Conservation (phyloP, 1,140 invertebrate genomes). For the Formica exsecta region DNA sequence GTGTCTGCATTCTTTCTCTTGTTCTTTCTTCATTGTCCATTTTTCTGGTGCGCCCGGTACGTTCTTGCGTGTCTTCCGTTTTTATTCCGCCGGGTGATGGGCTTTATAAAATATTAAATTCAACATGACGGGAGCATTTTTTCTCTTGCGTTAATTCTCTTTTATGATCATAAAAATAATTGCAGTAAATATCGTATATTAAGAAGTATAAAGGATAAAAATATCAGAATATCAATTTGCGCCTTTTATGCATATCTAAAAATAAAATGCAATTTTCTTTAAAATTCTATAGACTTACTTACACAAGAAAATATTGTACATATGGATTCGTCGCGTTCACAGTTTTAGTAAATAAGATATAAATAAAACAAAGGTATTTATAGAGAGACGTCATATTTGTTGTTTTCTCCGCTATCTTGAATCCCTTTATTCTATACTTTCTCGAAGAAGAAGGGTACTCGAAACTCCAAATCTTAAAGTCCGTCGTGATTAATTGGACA, state of each 20-base stretch:
- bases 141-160: conserved; percentile 18
- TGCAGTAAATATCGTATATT: conserved; percentile 12
- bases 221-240: conserved; percentile 25
- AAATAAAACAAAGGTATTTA: no score
- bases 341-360: not conserved
- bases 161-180: conserved; percentile 14
- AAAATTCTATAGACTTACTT: not conserved
- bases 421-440: not conserved
- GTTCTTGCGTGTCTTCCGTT: conserved; percentile 59
- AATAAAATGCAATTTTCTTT: not conserved
- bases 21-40: conserved; percentile 43
- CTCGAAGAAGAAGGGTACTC: conserved; percentile 26
- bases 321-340: not conserved
- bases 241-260: not conserved
- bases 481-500: conserved; percentile 70
- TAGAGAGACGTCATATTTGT: not conserved
- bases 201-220: not conserved
- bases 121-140: conserved; percentile 37
- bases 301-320: not conserved
- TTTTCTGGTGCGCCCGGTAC: conserved; percentile 48
- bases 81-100: conserved; percentile 42
- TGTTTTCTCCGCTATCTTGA: not conserved
- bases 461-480: conserved; percentile 32
- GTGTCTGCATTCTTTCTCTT: conserved; percentile 67
- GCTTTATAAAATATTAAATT: conserved; percentile 59